Percentiles rank a stretch among this genome's conserved stretches.
These are phyloP conservation scores for Probosciger aterrimus DNA, from an alignment of 2,113 vertebrate genomes.

Conservation along the genomic window DNA sequence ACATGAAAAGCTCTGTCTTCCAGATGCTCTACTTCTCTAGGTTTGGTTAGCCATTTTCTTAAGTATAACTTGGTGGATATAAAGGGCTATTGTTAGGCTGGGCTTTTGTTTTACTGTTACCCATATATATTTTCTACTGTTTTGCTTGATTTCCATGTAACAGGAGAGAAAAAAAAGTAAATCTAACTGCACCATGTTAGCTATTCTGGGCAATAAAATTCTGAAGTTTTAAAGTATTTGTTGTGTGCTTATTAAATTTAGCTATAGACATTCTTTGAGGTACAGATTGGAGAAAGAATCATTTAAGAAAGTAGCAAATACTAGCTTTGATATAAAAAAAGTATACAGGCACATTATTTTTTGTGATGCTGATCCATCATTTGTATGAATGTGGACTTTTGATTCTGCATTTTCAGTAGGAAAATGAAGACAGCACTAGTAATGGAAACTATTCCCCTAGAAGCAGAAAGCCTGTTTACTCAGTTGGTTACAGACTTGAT, in stretches of 20 bases:
- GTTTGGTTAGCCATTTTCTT: slow-evolving; percentile 43
- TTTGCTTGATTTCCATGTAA: slow-evolving; percentile 71
- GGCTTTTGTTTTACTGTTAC: slow-evolving; percentile 54
- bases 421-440: neutral
- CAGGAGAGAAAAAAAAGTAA: neutral
- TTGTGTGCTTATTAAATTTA: slow-evolving; percentile 25
- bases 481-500: neutral
- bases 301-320: neutral
- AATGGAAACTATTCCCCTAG: neutral
- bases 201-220: slow-evolving; percentile 78
- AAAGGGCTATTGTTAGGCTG: slow-evolving; percentile 32
- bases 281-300: neutral
- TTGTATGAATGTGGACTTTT: neutral
- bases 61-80: slow-evolving; percentile 44
- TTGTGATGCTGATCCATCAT: neutral
- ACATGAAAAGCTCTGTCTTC: neutral
- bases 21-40: neutral
- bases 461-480: neutral
- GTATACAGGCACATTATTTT: neutral
- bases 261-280: neutral
- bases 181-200: slow-evolving; percentile 60
- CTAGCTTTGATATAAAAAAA: neutral
- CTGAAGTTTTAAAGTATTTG: slow-evolving; percentile 63
- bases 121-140: slow-evolving; percentile 57
- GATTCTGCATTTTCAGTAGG: neutral